Percentiles rank a stretch among this genome's conserved stretches.
phyloP scores from a whole-genome alignment of 2,888 invertebrate species.

The Cephonodes hylas region DNA sequence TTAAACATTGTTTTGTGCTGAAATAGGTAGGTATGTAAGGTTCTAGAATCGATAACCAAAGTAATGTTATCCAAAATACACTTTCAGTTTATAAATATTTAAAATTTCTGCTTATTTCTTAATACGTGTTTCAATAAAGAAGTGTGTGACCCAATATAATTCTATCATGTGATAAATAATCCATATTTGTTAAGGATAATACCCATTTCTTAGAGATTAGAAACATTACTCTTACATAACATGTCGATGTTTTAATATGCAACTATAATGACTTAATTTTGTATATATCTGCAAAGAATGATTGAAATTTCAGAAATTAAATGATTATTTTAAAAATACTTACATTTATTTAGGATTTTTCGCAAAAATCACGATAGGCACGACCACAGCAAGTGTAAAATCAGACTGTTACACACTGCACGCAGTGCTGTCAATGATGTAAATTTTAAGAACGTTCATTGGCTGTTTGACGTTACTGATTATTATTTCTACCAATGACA shows the following conservation, averaged over 20 bases:
- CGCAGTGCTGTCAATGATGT: background rate
- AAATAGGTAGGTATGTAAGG: background rate
- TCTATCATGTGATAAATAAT: background rate
- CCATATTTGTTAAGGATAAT: background rate
- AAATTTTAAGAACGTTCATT: background rate
- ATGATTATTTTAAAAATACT: constrained; percentile 23
- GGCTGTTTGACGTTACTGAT: background rate
- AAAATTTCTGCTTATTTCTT: no score
- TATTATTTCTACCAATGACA: constrained; percentile 3
- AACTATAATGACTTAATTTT: background rate
- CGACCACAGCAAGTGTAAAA: constrained; percentile 35
- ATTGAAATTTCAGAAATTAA: background rate
- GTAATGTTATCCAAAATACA: background rate
- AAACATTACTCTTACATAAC: constrained; percentile 41
- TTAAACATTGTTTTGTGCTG: background rate
- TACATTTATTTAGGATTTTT: constrained; percentile 31
- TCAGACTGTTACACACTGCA: constrained; percentile 24
- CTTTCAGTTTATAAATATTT: no score
- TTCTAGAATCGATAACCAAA: background rate
- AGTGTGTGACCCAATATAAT: background rate
- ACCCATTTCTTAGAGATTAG: constrained; percentile 3
- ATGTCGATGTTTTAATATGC: constrained; percentile 17
- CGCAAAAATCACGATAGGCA: constrained; percentile 22
- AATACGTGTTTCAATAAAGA: no score
- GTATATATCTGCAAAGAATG: no score